Conservation (phyloP, 2,797 vertebrate genomes). For the Sebastes alutus region DNA sequence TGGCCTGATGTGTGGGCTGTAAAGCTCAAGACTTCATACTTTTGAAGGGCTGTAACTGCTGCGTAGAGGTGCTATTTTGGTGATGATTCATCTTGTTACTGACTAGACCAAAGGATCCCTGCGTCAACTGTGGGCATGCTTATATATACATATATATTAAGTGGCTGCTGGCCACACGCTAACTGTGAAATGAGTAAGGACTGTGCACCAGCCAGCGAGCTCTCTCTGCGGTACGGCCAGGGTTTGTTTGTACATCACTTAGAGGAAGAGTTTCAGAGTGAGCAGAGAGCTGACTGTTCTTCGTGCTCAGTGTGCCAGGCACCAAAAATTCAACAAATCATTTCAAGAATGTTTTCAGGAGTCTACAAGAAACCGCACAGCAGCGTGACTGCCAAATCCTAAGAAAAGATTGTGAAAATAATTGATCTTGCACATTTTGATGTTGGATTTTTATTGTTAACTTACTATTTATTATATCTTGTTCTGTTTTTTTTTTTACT, state of each 20-base stretch:
- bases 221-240: not conserved
- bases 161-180: not conserved
- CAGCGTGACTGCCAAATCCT: not conserved
- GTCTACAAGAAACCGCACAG: not conserved
- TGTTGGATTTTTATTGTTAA: not conserved
- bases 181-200: not conserved
- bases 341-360: not conserved
- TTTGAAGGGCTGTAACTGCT: not conserved
- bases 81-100: not conserved
- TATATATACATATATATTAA: not conserved
- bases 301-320: not conserved
- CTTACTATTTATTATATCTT: not conserved
- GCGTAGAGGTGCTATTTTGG: not conserved
- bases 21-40: not conserved
- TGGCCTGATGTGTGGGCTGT: not conserved
- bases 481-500: no score
- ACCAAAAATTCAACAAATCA: not conserved
- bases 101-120: not conserved
- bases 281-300: not conserved
- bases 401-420: not conserved
- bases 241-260: not conserved
- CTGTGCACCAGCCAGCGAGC: not conserved
- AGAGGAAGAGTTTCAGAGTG: not conserved
- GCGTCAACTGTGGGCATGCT: not conserved
- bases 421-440: not conserved